Percentiles rank a stretch among this genome's conserved stretches.
These are phyloP conservation scores for Drosophila ambigua DNA, from an alignment of 1,140 invertebrate species.

Conservation along the genomic window DNA sequence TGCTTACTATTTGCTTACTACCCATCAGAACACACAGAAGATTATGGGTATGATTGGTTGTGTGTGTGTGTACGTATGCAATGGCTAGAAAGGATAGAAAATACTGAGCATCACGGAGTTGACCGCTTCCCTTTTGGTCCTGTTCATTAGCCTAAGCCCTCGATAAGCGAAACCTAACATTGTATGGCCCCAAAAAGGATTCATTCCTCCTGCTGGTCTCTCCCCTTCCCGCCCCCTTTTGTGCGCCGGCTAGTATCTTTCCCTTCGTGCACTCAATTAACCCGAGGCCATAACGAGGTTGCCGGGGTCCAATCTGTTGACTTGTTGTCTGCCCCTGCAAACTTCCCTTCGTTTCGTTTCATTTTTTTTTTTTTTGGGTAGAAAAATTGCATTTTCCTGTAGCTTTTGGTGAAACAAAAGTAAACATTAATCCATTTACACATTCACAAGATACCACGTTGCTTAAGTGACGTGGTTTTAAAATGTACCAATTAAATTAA, in stretches of 20 bases:
- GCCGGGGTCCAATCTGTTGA: constrained; percentile 64
- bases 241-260: not conserved
- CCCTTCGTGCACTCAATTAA: constrained; percentile 69
- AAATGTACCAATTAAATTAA: constrained; percentile 83
- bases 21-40: not conserved
- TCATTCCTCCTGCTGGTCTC: constrained; percentile 22
- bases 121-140: not conserved
- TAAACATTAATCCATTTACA: constrained; percentile 82
- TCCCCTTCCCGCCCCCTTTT: constrained; percentile 16
- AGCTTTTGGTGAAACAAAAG: constrained; percentile 67
- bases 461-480: constrained; percentile 78
- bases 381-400: constrained; percentile 79
- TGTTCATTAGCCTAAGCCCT: constrained; percentile 26
- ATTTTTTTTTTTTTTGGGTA: constrained; percentile 52
- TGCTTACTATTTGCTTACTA: constrained; percentile 62
- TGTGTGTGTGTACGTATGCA: no score
- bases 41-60: constrained; percentile 18
- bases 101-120: not conserved
- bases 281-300: constrained; percentile 73
- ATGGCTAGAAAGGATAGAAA: no score
- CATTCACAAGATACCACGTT: constrained; percentile 62
- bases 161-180: constrained; percentile 35
- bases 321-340: constrained; percentile 65
- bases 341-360: constrained; percentile 7
- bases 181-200: constrained; percentile 52